Evolutionary conservation across 2,797 vertebrate genomes (phyloP).

Genomic region (Octomys mimax): DNA sequence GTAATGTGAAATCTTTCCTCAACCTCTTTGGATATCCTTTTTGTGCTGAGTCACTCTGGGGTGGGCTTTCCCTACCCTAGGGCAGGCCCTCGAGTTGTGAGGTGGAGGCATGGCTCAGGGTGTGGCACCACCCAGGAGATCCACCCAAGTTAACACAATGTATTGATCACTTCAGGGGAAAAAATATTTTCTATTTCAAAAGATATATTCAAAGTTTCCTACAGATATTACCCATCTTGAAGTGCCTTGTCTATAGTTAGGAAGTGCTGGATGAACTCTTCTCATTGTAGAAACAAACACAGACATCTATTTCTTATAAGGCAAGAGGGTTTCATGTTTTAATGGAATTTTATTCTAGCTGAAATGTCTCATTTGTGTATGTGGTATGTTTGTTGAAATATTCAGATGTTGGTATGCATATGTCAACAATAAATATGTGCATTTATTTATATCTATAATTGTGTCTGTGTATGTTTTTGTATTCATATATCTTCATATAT

Average conservation of each 20-base stretch:
- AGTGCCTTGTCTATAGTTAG: constrained; percentile 67
- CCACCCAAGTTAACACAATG: too few species aligned
- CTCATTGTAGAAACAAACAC: constrained; percentile 43
- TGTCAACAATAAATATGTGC: neutral
- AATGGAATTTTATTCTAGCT: neutral
- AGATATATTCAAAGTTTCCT: constrained; percentile 34
- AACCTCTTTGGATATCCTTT: too few species aligned
- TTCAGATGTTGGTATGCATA: neutral
- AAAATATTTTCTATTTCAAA: neutral
- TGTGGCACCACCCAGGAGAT: too few species aligned
- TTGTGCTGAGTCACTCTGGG: too few species aligned
- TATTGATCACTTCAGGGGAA: too few species aligned
- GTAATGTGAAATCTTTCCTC: too few species aligned
- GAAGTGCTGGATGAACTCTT: constrained; percentile 61
- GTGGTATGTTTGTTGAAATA: neutral
- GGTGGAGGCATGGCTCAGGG: too few species aligned
- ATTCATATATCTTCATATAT: neutral
- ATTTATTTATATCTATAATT: neutral
- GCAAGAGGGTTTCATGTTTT: neutral
- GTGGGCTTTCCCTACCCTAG: too few species aligned
- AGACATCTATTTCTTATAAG: constrained; percentile 61
- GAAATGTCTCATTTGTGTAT: neutral
- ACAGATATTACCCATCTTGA: constrained; percentile 7
- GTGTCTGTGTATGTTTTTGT: neutral
- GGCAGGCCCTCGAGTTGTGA: too few species aligned